Conservation (phyloP, 2,113 vertebrate genomes). For the Psittacara wagleri region DNA sequence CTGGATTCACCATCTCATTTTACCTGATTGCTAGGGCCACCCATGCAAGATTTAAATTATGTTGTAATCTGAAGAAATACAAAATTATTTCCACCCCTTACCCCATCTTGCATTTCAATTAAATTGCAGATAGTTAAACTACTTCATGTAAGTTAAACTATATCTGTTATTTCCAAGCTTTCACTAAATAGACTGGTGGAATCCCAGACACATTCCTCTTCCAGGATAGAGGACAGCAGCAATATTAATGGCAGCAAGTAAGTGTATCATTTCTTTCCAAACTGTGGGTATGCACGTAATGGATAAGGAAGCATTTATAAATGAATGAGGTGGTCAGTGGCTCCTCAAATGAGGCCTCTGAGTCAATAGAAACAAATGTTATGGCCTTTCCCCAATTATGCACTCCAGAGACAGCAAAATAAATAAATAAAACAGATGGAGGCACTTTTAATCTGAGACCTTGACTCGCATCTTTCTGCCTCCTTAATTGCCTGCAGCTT, state of each 20-base stretch:
- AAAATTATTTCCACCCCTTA: not conserved
- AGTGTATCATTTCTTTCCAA: not conserved
- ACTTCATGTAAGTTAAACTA: not conserved
- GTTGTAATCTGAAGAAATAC: not conserved
- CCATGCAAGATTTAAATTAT: slow-evolving; percentile 5
- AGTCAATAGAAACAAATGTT: not conserved
- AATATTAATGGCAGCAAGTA: not conserved
- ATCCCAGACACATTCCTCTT: not conserved
- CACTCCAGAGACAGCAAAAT: not conserved
- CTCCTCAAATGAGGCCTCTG: not conserved
- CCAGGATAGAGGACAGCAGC: not conserved
- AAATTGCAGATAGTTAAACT: not conserved
- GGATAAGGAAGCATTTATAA: not conserved
- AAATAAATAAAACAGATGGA: not conserved
- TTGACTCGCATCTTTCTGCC: not conserved
- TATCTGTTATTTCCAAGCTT: not conserved
- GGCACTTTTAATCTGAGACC: not conserved
- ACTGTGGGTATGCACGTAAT: rapidly evolving
- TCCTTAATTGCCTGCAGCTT: not conserved
- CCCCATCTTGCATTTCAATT: not conserved
- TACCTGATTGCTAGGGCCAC: not conserved
- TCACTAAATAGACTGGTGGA: not conserved
- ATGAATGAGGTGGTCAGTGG: not conserved
- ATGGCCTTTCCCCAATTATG: not conserved
- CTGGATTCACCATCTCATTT: not conserved